Evolutionary conservation across 2,797 vertebrate genomes (phyloP), one percentile per base, ranked within the genome.

Genomic region (Sebastolobus altivelis): DNA sequence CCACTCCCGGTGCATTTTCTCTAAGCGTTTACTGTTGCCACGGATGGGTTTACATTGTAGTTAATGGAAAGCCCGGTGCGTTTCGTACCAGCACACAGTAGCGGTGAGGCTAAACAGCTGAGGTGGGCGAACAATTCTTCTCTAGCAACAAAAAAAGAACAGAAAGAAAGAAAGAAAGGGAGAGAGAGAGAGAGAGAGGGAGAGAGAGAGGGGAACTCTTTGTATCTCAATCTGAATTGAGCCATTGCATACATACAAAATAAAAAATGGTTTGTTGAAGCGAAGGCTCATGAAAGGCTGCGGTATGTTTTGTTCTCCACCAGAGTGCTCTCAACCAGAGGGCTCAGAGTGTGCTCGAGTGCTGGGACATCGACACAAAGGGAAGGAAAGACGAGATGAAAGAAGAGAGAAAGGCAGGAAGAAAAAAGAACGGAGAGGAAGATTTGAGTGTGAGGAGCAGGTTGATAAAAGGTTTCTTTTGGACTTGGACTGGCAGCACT

Each of bases 401-500:
- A 77, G 65, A 78, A 8, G 33, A 73, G 35, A 82, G 69, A 84
- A 81, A 79, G 58, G 72, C 79, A 76, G 61, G 13, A 63, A 72
- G 61, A 59, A 76, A 77, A 63, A 70, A 68, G 52, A 54, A 54
- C 10, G n/a, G 61, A 79, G 33, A 29, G 72, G 40, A 75, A 83
- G 80, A 79, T 74, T 76, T 40, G 72, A 79, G 65, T 58, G 55
- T 27, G 60, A 82, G 80, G 68, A 68, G 68, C 65, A 79, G 78
- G 72, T 69, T 80, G 75, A 83, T 88, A 80, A 87, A 85, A 80
- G 79, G 52, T 80, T 87, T 87, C 72, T 77, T 81, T 77, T 80
- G 81, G 79, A 82, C 74, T 62, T n/a, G 38, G 70, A 84, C 84
- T 86, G 88, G 83, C 77, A 88, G 81, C 66, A 76, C 80, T 84